A percentile compares a stretch with the other conserved stretches of the same genome.
Evolutionary conservation across 2,888 invertebrate species (phyloP).

Genomic region (Drosophila monieri): DNA sequence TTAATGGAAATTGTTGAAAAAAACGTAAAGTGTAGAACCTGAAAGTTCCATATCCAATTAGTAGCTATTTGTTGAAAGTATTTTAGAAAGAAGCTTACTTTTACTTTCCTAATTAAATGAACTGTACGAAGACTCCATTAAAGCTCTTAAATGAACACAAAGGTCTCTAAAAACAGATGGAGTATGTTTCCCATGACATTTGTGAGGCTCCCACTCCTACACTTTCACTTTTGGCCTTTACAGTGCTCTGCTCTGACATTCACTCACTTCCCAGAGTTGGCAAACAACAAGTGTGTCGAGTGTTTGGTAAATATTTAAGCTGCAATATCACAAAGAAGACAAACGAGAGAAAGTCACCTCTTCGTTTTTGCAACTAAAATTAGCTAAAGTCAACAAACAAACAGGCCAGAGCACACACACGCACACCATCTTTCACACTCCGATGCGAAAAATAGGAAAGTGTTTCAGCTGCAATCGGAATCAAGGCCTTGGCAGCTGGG

Average conservation of each 20-base stretch:
- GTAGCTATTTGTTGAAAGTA: too few species aligned
- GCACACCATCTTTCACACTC: not conserved
- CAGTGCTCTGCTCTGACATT: not conserved
- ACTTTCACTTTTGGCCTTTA: not conserved
- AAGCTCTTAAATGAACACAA: too few species aligned
- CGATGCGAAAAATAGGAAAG: not conserved
- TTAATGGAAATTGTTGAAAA: not conserved
- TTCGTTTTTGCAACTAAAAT: constrained; percentile 38
- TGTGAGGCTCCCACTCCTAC: not conserved
- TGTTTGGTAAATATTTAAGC: constrained; percentile 55
- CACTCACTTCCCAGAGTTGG: constrained; percentile 21
- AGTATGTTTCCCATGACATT: constrained; percentile 6
- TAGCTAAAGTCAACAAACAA: constrained; percentile 59
- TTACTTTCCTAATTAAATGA: not conserved
- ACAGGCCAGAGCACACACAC: constrained; percentile 5
- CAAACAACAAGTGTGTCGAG: constrained; percentile 57
- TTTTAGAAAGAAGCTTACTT: not conserved
- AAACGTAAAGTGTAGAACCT: not conserved
- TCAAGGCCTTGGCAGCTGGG: constrained; percentile 36
- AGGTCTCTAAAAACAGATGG: not conserved
- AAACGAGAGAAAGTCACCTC: constrained; percentile 26
- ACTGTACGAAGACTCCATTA: too few species aligned
- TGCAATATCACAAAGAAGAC: constrained; percentile 36
- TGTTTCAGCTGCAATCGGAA: constrained; percentile 40
- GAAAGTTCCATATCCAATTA: not conserved